These are phyloP conservation scores for Drosophila paramelanica DNA, from an alignment of 2,888 invertebrate species.

Conservation along the genomic window DNA sequence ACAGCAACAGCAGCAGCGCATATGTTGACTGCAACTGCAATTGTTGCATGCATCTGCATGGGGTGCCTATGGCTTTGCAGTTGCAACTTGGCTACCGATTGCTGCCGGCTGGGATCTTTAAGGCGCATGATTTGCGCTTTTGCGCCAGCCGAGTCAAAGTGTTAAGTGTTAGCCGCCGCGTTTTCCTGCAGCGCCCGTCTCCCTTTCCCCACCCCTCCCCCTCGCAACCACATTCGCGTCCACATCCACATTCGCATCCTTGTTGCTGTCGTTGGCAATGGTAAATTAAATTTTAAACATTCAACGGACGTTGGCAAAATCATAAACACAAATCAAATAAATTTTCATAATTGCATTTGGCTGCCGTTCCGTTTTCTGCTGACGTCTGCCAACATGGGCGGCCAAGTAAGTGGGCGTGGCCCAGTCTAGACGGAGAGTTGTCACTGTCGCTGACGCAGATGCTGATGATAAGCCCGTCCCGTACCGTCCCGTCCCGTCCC, in stretches of 20 bases:
- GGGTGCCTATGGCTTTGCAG: constrained; percentile 44
- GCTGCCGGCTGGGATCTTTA: constrained; percentile 50
- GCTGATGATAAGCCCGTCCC: constrained; percentile 30
- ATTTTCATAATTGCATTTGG: constrained; percentile 73
- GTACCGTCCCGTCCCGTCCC: neutral
- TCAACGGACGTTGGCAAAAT: constrained; percentile 65
- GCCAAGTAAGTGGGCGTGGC: constrained; percentile 49
- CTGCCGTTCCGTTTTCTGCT: constrained; percentile 57
- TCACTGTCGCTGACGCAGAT: constrained; percentile 41
- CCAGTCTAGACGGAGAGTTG: constrained; percentile 51
- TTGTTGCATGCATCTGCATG: constrained; percentile 50
- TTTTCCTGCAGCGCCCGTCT: neutral
- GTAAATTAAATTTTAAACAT: constrained; percentile 66
- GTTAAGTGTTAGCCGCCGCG: constrained; percentile 45
- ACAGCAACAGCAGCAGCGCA: constrained; percentile 2
- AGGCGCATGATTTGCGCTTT: constrained; percentile 70
- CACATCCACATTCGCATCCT: constrained; percentile 2
- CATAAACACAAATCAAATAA: constrained; percentile 75
- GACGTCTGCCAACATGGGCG: constrained; percentile 49
- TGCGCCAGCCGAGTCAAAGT: constrained; percentile 25
- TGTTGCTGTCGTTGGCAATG: neutral
- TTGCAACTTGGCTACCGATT: constrained; percentile 18
- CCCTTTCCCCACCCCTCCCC: neutral
- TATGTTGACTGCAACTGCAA: constrained; percentile 16
- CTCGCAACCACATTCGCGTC: too few relatives aligned